Conservation (phyloP, 2,888 invertebrate genomes). For the Ramazzottius varieornatus region DNA sequence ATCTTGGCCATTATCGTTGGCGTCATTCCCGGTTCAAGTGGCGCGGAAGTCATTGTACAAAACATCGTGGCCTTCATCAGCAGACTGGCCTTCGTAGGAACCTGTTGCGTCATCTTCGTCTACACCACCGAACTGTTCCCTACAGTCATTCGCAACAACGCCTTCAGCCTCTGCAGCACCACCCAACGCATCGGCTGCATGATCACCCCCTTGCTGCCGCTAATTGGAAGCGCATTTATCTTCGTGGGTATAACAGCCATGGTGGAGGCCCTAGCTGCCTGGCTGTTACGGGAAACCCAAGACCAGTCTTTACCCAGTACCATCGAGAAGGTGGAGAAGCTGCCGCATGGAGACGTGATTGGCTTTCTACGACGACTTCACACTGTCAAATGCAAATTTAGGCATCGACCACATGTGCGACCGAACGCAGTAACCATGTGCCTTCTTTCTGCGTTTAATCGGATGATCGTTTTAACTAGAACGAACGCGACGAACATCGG, state of each 20-base stretch:
- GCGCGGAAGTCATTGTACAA: neutral
- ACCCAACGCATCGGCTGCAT: neutral
- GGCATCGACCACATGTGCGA: too few species aligned
- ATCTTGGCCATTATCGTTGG: constrained; percentile 5
- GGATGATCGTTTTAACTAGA: too few species aligned
- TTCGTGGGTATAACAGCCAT: constrained; percentile 4
- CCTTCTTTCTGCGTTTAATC: too few species aligned
- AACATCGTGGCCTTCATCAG: neutral
- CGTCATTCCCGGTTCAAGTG: neutral
- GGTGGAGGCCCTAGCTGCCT: neutral
- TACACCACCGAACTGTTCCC: neutral
- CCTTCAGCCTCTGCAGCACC: neutral
- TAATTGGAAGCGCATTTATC: neutral
- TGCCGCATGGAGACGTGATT: neutral
- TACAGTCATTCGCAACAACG: neutral
- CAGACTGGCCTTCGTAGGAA: neutral
- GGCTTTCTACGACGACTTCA: too few species aligned
- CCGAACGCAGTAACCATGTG: too few species aligned
- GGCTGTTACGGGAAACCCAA: constrained; percentile 6
- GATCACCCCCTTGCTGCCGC: neutral
- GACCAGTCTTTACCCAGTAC: constrained; percentile 5
- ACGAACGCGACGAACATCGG: too few species aligned
- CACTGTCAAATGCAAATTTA: too few species aligned
- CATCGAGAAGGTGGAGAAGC: constrained; percentile 4
- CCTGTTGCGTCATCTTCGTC: neutral